Conservation (phyloP, 2,888 invertebrate species). For the Apodemia hepburni region DNA sequence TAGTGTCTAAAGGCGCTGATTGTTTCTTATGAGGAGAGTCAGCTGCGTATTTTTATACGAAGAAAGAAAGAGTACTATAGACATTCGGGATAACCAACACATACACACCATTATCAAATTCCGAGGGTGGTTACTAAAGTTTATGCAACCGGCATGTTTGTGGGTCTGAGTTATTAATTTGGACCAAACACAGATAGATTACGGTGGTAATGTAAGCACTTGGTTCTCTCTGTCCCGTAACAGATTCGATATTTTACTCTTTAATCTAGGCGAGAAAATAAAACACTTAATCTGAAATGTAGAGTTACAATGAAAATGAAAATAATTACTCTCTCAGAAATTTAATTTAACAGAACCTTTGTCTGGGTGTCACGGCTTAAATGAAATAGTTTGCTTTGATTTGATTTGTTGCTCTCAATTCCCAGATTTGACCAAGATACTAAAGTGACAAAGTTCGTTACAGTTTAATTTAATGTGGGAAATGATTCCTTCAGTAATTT, state of each 20-base stretch:
- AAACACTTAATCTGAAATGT: background rate
- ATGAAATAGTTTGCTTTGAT: constrained; percentile 19
- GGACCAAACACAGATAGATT: too few species aligned
- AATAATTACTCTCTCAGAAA: constrained; percentile 2
- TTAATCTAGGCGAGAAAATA: background rate
- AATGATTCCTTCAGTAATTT: background rate
- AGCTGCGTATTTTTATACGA: too few species aligned
- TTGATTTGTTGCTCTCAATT: constrained; percentile 18
- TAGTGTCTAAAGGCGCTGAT: too few species aligned
- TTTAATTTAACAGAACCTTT: constrained; percentile 14
- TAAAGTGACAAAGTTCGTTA: constrained; percentile 4
- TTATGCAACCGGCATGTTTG: too few species aligned
- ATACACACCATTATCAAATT: too few species aligned
- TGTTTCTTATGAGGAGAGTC: too few species aligned
- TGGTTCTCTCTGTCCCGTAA: too few species aligned
- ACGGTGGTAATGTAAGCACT: too few species aligned
- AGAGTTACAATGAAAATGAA: background rate
- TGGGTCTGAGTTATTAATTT: too few species aligned
- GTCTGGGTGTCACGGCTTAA: constrained; percentile 11
- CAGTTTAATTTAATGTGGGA: background rate
- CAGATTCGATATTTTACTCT: background rate
- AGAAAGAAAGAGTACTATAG: too few species aligned
- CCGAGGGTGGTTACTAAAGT: too few species aligned
- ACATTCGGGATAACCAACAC: too few species aligned
- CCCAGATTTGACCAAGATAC: constrained; percentile 13